A percentile compares a stretch with the other conserved stretches of the same genome.
phyloP scores from a whole-genome alignment of 2,113 vertebrate genomes.

The Phodopus roborovskii region DNA sequence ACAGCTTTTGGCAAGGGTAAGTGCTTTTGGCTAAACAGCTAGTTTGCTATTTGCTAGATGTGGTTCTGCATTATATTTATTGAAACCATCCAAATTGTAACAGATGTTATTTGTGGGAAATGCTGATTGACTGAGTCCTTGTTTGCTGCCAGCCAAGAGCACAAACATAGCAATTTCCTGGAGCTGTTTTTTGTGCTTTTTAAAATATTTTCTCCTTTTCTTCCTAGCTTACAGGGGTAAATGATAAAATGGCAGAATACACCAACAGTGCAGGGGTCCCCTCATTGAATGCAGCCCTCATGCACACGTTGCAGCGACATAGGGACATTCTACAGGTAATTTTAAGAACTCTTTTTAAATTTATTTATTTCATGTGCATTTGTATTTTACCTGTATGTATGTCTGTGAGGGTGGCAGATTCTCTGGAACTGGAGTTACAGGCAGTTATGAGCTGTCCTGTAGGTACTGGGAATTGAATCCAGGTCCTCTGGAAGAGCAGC shows the following conservation, averaged over 20 bases:
- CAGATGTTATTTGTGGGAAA: neutral
- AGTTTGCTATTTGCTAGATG: slow-evolving; percentile 51
- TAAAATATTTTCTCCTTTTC: slow-evolving; percentile 48
- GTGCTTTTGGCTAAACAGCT: slow-evolving; percentile 47
- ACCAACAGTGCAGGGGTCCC: slow-evolving; percentile 93
- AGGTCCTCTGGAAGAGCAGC: neutral
- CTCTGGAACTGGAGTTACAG: neutral
- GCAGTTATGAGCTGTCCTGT: neutral
- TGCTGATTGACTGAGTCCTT: neutral
- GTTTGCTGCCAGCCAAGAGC: slow-evolving; percentile 2
- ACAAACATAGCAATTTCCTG: slow-evolving; percentile 13
- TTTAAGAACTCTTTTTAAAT: slow-evolving; percentile 1
- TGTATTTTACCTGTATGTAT: neutral
- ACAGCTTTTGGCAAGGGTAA: slow-evolving; percentile 97
- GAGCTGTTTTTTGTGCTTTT: slow-evolving; percentile 11
- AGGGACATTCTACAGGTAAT: slow-evolving; percentile 97
- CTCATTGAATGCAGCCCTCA: slow-evolving; percentile 95
- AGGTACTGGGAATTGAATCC: neutral
- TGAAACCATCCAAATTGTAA: slow-evolving; percentile 30
- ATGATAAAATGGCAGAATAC: slow-evolving; percentile 99
- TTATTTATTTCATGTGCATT: neutral
- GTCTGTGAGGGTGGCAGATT: neutral
- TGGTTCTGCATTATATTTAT: slow-evolving; percentile 9
- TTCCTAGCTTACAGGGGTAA: slow-evolving; percentile 94
- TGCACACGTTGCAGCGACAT: slow-evolving; percentile 98